Conservation (phyloP, 2,888 invertebrate genomes). For the Yponomeuta sedellus region DNA sequence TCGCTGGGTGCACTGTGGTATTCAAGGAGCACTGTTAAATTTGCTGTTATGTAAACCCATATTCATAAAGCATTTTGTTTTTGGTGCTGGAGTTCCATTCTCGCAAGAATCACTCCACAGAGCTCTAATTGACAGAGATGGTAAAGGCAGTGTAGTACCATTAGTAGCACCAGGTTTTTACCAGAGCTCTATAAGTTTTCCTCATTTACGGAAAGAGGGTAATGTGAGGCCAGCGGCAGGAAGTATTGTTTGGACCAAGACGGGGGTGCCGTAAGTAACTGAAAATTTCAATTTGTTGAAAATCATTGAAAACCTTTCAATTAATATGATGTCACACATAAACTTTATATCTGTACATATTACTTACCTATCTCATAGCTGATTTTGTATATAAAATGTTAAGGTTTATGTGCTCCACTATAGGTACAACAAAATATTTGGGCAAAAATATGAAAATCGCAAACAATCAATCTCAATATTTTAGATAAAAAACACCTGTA, state of each 20-base stretch:
- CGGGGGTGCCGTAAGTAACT: conserved; percentile 37
- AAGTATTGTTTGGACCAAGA: conserved; percentile 56
- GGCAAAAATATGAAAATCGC: no score
- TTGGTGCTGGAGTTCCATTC: conserved; percentile 82
- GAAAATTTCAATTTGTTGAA: neutral
- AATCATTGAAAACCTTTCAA: no score
- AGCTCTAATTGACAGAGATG: conserved; percentile 60
- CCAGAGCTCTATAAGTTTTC: conserved; percentile 41
- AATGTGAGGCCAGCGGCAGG: conserved; percentile 44
- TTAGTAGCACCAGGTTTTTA: conserved; percentile 37
- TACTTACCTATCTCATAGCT: no score
- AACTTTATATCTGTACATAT: no score
- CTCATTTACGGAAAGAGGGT: conserved; percentile 32
- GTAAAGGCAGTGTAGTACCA: conserved; percentile 21
- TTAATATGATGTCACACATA: no score
- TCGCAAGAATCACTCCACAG: conserved; percentile 75
- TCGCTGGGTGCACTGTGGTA: conserved; percentile 89
- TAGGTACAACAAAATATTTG: no score
- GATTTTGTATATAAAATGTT: no score
- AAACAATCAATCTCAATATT: no score
- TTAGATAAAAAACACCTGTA: no score
- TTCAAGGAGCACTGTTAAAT: conserved; percentile 89
- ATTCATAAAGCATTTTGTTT: conserved; percentile 81
- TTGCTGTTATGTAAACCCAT: conserved; percentile 81
- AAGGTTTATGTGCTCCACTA: no score